Conservation (phyloP, 2,113 vertebrate species). For the Eulemur macaco region DNA sequence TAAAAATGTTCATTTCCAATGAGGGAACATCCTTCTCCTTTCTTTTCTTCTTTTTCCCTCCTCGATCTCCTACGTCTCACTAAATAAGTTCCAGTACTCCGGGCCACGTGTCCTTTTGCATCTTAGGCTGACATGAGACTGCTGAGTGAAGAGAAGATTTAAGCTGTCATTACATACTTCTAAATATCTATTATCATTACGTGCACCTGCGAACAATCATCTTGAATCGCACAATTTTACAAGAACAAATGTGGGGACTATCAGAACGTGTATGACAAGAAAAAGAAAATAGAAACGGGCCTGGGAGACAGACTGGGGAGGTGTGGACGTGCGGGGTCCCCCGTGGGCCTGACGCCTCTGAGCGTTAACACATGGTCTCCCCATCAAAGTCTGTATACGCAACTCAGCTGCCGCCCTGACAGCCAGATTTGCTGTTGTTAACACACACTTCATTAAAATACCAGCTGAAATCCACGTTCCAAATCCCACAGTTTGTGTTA, state of each 20-base stretch:
- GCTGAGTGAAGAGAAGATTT: background rate
- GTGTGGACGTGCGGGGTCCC: conserved; percentile 76
- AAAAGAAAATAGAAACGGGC: conserved; percentile 64
- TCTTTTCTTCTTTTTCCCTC: background rate
- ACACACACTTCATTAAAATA: conserved; percentile 97
- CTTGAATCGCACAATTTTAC: conserved; percentile 38
- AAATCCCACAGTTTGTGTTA: conserved; percentile 94
- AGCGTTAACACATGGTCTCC: conserved; percentile 88
- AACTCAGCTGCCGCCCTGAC: conserved; percentile 86
- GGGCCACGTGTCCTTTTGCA: background rate
- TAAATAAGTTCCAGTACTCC: background rate
- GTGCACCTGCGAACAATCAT: accelerated
- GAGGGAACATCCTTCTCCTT: background rate
- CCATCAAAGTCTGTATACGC: conserved; percentile 88
- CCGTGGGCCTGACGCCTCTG: conserved; percentile 80
- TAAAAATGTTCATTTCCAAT: background rate
- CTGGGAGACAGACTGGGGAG: conserved; percentile 77
- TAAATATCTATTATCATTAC: conserved; percentile 35
- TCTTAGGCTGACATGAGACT: background rate
- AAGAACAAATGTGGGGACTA: background rate
- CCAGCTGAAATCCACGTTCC: conserved; percentile 88
- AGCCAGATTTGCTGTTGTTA: conserved; percentile 85
- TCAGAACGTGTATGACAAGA: conserved; percentile 24
- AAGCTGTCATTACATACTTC: background rate
- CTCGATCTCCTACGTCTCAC: background rate